Base-by-base conservation (phyloP, 1,140 invertebrate genomes). In the Bombus superbus region DNA sequence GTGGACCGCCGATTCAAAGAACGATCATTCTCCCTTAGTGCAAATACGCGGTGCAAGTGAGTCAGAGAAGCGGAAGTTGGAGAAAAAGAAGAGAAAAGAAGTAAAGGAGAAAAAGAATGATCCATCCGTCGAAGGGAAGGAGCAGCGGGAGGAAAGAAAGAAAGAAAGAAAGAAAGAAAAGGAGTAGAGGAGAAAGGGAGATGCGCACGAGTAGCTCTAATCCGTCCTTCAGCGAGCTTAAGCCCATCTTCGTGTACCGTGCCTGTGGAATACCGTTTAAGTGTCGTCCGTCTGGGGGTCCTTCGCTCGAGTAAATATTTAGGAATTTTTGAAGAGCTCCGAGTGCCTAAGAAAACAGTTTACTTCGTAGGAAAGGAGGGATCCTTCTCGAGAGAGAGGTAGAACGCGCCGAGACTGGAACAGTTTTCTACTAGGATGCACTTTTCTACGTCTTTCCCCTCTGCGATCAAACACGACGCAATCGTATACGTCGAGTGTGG, bases 311-410 rank as follows among this genome's bases (percentile, higher is more conserved):
- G 94, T 94, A 94, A 95, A 94, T 94, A 94, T 95, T 95, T 95
- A 92, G 91, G 91, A 94, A 94, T 94, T 93, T 92, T 92, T 93
- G 32, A 93, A 93, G 92, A 92, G 92, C 77, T 84, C 88, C 92
- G 89, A 94, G 91, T 93, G 92, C 94, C 92, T 94, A 92, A 94
- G 93, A 92, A 95, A 95, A 94, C 94, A 93, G 92, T 93, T 94
- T 93, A 92, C 90, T 83, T 87, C 86, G 77, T 82, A 85, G 81
- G 74, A 79, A 59, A 79, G 85, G 77, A 83, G 81, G 80, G 86
- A 85, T 83, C 86, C 77, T 76, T 72, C 79, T 79, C 47, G 79
- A 77, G 80, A 79, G 85, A 79, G 76, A 53, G 40, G 11, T 40
- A 11, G 62, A 69, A 53, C 72, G 64, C 28, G 74, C 22, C 75